These are phyloP conservation scores for Steatornis caripensis DNA, from an alignment of 2,113 vertebrate species.

Conservation along the genomic window DNA sequence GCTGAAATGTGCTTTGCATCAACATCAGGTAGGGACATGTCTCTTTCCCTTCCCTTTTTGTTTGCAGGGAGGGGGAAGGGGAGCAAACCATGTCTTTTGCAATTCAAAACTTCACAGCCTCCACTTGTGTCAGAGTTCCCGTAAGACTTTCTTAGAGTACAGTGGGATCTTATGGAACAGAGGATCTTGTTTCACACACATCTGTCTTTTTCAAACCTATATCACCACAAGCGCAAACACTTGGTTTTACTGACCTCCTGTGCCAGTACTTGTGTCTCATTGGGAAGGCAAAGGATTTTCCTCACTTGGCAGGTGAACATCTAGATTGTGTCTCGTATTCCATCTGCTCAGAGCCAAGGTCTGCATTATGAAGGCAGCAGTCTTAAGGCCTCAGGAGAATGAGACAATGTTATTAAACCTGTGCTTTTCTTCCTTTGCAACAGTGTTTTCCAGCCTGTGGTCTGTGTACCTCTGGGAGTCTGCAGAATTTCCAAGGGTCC, in stretches of 20 bases:
- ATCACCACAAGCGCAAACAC: neutral
- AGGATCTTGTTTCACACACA: slow-evolving; percentile 49
- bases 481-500: neutral
- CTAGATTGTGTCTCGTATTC: slow-evolving; percentile 24
- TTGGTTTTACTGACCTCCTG: slow-evolving; percentile 45
- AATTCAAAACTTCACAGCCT: neutral
- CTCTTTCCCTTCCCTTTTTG: neutral
- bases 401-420: neutral
- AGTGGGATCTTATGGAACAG: neutral
- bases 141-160: neutral
- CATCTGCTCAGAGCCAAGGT: neutral
- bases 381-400: neutral
- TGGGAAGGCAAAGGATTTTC: slow-evolving; percentile 32
- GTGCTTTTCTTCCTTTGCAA: neutral
- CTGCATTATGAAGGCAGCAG: neutral
- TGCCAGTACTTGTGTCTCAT: neutral
- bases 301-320: slow-evolving; percentile 24
- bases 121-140: neutral
- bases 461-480: neutral
- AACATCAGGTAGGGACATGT: neutral
- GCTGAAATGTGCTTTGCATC: neutral
- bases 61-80: neutral
- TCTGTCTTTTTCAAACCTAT: slow-evolving; percentile 17
- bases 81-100: neutral
- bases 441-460: neutral